A percentile compares a stretch with the other conserved stretches of the same genome.
Conservation (phyloP, 2,797 vertebrate genomes). For the Perodicticus potto region DNA sequence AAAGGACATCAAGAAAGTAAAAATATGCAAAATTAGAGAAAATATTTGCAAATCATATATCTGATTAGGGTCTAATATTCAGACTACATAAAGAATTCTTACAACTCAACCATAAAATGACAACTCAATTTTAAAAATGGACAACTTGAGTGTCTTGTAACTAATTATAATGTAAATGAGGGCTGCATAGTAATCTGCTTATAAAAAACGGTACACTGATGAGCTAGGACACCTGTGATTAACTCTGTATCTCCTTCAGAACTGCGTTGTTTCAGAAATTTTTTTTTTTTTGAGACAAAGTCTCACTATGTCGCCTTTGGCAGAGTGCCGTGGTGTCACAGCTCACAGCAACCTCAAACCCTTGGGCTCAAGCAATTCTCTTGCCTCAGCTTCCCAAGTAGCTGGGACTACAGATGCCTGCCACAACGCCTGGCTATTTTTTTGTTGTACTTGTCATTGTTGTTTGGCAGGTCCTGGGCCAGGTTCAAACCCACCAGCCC, state of each 20-base stretch:
- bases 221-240: background rate
- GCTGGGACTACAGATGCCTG: no score
- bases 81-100: background rate
- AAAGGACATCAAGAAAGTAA: background rate
- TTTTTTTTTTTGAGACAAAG: no score
- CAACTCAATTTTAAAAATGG: background rate
- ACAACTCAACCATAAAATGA: background rate
- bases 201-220: slow-evolving; percentile 2
- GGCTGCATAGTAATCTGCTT: slow-evolving; percentile 27
- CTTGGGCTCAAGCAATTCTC: no score
- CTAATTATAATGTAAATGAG: slow-evolving; percentile 53
- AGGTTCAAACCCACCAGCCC: no score
- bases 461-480: no score
- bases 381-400: no score
- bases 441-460: no score
- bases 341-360: no score
- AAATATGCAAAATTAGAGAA: background rate
- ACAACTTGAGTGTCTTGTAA: slow-evolving; percentile 29
- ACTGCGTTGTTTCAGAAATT: slow-evolving; percentile 30
- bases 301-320: no score
- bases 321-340: no score
- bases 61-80: background rate
- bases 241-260: slow-evolving; percentile 47
- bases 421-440: no score
- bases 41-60: background rate